A percentile compares a stretch with the other conserved stretches of the same genome.
phyloP scores from a whole-genome alignment of 2,888 invertebrate genomes.

The Metacarcinus magister region DNA sequence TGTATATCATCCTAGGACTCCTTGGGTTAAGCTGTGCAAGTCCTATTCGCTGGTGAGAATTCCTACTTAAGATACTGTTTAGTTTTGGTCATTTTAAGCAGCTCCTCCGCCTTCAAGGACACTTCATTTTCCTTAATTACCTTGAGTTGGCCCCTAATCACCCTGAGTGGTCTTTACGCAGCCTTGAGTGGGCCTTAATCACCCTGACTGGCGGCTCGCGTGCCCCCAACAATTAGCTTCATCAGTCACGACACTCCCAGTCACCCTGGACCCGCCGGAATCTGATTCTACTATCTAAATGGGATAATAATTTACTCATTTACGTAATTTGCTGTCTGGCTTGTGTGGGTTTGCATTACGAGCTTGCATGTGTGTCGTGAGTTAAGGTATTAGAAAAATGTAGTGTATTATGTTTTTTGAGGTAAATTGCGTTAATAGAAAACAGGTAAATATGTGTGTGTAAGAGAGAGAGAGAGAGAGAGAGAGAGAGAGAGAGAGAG shows the following conservation, averaged over 20 bases:
- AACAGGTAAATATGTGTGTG: background rate
- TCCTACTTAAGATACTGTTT: background rate
- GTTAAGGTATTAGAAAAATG: background rate
- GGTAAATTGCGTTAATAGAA: background rate
- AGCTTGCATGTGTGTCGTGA: background rate
- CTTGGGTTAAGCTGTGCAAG: background rate
- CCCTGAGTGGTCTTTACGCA: background rate
- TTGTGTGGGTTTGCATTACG: background rate
- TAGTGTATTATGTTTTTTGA: background rate
- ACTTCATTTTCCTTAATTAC: constrained; percentile 16
- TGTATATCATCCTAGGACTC: background rate
- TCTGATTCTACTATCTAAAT: constrained; percentile 18
- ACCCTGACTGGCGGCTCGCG: constrained; percentile 26
- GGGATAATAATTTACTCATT: constrained; percentile 3
- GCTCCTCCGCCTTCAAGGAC: background rate
- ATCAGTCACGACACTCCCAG: background rate
- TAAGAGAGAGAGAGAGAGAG: too few relatives aligned
- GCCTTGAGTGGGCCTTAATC: constrained; percentile 18
- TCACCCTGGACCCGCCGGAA: background rate
- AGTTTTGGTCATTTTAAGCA: background rate
- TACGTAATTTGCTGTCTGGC: background rate
- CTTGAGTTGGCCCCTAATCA: constrained; percentile 19
- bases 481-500: too few relatives aligned
- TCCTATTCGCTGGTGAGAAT: background rate
- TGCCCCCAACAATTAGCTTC: constrained; percentile 34